phyloP scores from a whole-genome alignment of 2,888 invertebrate species.

The Gordius sp. region DNA sequence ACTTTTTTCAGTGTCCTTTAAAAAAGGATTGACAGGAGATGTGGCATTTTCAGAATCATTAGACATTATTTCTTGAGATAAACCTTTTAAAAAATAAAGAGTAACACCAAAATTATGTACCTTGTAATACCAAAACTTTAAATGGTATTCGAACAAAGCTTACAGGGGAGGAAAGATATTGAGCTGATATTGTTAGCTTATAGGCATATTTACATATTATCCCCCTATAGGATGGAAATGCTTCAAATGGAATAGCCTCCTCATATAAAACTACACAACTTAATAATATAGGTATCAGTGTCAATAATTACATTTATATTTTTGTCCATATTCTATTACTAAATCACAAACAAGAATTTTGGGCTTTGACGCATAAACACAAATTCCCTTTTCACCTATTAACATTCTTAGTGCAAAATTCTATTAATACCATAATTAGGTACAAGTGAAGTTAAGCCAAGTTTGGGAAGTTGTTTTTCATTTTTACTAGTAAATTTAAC shows the following conservation, averaged over 20 bases:
- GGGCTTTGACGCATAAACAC: too few relatives aligned
- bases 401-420: too few relatives aligned
- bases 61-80: neutral
- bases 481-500: neutral
- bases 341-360: too few relatives aligned
- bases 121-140: constrained; percentile 12
- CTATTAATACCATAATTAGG: constrained; percentile 15
- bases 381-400: too few relatives aligned
- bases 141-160: constrained; percentile 1
- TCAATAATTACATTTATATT: too few relatives aligned
- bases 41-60: neutral
- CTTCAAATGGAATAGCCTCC: neutral
- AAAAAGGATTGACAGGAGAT: neutral
- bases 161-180: neutral
- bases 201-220: constrained; percentile 1
- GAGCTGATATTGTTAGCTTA: constrained; percentile 8
- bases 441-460: neutral
- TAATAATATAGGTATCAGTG: too few relatives aligned
- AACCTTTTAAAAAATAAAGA: too few relatives aligned
- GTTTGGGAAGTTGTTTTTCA: neutral
- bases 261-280: constrained; percentile 9
- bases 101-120: too few relatives aligned
- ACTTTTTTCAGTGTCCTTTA: neutral
- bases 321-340: too few relatives aligned
- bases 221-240: constrained; percentile 8